Evolutionary conservation across 1,140 invertebrate genomes (phyloP).

Genomic region (Drosophila ironensis): DNA sequence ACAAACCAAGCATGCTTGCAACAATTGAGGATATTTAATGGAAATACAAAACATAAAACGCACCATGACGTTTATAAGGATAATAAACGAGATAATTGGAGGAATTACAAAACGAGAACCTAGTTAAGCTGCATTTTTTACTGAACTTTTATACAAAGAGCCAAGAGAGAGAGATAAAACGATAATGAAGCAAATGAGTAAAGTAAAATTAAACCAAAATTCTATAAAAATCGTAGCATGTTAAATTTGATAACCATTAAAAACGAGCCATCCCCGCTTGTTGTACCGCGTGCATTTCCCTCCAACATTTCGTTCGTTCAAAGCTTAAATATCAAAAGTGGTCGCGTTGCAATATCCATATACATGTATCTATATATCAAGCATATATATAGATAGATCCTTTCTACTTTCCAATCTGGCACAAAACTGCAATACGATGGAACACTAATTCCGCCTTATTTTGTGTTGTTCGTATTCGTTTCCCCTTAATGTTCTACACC

Average conservation of each 20-base stretch:
- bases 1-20: conserved; percentile 51
- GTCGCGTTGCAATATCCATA: conserved; percentile 72
- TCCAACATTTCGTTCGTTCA: conserved; percentile 20
- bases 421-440: conserved; percentile 7
- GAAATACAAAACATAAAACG: conserved; percentile 24
- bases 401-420: conserved; percentile 33
- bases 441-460: conserved; percentile 34
- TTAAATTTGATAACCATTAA: conserved; percentile 53
- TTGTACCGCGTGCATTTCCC: conserved; percentile 67
- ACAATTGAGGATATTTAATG: conserved; percentile 39
- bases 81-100: conserved; percentile 30
- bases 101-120: conserved; percentile 58
- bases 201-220: conserved; percentile 49
- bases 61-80: conserved; percentile 44
- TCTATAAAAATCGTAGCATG: conserved; percentile 59
- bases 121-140: conserved; percentile 81
- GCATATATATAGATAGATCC: conserved; percentile 27
- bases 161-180: conserved; percentile 15
- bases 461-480: conserved; percentile 40
- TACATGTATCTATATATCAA: conserved; percentile 28
- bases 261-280: conserved; percentile 49
- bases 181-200: conserved; percentile 9
- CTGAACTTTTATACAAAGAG: conserved; percentile 81
- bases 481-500: neutral
- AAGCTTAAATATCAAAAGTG: conserved; percentile 59